Evolutionary conservation across 1,140 invertebrate genomes (phyloP), one percentile per base, ranked within the genome.

Genomic region (Temnothorax nylanderi): DNA sequence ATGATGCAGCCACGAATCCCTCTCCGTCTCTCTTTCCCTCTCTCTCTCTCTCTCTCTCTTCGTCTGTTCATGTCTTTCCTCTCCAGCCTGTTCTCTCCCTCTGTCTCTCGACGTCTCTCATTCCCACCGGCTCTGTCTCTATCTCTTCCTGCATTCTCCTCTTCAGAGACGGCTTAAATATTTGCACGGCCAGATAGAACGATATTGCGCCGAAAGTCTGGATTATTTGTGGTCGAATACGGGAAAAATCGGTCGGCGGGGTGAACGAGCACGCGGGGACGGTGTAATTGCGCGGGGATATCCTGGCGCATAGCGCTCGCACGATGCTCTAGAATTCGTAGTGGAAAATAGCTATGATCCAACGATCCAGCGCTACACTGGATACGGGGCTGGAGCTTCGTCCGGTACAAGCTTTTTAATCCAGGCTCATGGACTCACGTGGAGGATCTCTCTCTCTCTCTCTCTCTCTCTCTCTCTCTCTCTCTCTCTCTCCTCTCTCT

Each of bases 1-100:
- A 91, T 88, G 88, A 88, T 91, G 90, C 90, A 91, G 90, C 81
- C 87, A 91, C 90, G 84, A 65, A 90, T 85, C 78, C 80, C 34
- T 90, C 76, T 82, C 81, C n/a, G 5, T 41, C 51, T 21, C 58
- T 85, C 62, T 64, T 13, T 64, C 47, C 58, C 32, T 67, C 65
- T 32, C 16, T 18, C 16, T 16, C 51, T 44, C 65, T 76, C 60
- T 69, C 72, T 84, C 76, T 89, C 86, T 67, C 76, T 80, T 75
- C 65, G 54, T 82, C 49, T 60, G 18, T 51, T 74, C 26, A 26
- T 44, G 47, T 49, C 82, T 64, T 74, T 65, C 54, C 34, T 26
- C 21, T 37, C 60, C 37, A 5, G 11, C 7, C 16, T 37, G 34
- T 18, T 37, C 32, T 32, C 32, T 67, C 18, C n/a, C 32, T 51